Percentiles rank a stretch among this genome's conserved stretches.
phyloP scores from a whole-genome alignment of 2,797 vertebrate species.

The Meda fulgida region DNA sequence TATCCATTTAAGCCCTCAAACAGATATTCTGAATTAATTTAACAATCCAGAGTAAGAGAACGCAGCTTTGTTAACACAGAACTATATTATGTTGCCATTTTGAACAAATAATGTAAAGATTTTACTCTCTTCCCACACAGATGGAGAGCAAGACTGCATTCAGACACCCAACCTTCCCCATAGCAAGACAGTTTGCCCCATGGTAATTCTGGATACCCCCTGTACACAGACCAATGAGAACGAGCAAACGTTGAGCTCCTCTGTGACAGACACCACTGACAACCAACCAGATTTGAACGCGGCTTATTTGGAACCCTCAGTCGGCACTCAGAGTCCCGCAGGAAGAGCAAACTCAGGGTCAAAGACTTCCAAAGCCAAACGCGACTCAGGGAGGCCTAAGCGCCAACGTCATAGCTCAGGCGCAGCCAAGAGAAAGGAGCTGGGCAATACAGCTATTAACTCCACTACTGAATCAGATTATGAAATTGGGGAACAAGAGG shows the following conservation, averaged over 20 bases:
- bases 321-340: not conserved
- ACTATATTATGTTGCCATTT: not conserved
- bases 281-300: constrained; percentile 7
- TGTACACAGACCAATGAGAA: not conserved
- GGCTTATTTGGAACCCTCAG: not conserved
- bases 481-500: not conserved
- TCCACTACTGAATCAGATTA: not conserved
- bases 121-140: not conserved
- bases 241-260: not conserved
- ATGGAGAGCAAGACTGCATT: constrained; percentile 1
- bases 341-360: not conserved
- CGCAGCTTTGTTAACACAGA: not conserved
- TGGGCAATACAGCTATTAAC: not conserved
- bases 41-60: not conserved
- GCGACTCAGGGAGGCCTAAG: not conserved
- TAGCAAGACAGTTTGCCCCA: not conserved
- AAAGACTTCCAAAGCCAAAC: constrained; percentile 11
- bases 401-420: constrained; percentile 5
- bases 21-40: not conserved
- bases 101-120: not conserved
- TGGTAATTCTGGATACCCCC: not conserved
- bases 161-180: not conserved
- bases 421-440: not conserved
- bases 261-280: constrained; percentile 17
- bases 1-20: not conserved